phyloP scores from a whole-genome alignment of 2,797 vertebrate genomes.

The Amniataba percoides region DNA sequence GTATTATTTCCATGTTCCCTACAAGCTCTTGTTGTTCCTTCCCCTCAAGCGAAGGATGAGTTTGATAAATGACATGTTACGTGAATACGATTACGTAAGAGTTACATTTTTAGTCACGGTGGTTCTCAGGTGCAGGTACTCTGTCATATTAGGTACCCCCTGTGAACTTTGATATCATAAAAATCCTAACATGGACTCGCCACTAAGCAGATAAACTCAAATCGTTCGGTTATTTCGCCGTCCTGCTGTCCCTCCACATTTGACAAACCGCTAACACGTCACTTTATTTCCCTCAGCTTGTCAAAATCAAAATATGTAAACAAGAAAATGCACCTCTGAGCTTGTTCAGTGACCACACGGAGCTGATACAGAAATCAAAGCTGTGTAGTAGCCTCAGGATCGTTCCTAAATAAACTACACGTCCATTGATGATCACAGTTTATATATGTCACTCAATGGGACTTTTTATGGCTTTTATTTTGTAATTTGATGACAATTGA shows the following conservation, averaged over 20 bases:
- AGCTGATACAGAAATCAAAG: background rate
- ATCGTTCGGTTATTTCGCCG: background rate
- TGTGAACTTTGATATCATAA: constrained; percentile 17
- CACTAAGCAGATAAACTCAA: constrained; percentile 16
- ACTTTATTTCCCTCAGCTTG: background rate
- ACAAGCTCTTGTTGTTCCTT: constrained; percentile 36
- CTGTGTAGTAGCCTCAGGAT: no score
- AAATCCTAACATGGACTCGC: constrained; percentile 1
- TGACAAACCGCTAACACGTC: background rate
- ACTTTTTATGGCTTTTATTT: background rate
- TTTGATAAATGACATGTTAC: constrained; percentile 48
- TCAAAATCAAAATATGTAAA: background rate
- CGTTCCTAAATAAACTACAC: background rate
- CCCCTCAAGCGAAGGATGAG: constrained; percentile 34
- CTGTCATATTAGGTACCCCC: constrained; percentile 6
- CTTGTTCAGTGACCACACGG: background rate
- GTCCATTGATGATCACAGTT: background rate
- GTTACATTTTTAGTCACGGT: constrained; percentile 8
- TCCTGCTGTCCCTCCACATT: background rate
- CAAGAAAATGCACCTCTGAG: background rate
- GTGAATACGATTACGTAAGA: constrained; percentile 44
- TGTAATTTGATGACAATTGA: background rate
- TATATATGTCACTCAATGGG: background rate
- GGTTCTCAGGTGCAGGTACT: constrained; percentile 29
- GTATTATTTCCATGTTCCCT: constrained; percentile 30